A percentile compares a stretch with the other conserved stretches of the same genome.
These are phyloP conservation scores for Drosophila rellima DNA, from an alignment of 2,888 invertebrate species.

Conservation along the genomic window DNA sequence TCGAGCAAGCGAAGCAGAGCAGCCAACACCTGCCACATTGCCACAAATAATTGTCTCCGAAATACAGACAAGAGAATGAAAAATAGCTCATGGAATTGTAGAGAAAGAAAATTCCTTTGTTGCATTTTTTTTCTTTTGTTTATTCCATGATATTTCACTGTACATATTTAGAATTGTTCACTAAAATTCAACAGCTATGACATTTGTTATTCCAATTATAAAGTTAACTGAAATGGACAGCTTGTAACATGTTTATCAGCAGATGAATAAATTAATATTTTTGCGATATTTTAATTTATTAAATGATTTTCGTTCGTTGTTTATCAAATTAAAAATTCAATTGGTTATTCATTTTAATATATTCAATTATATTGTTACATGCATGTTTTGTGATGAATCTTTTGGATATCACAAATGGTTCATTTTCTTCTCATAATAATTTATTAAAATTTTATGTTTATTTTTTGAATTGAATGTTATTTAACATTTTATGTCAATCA, in stretches of 20 bases:
- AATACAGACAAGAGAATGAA: neutral
- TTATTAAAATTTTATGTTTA: neutral
- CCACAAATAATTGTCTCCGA: slow-evolving; percentile 43
- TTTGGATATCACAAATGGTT: neutral
- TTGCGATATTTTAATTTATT: neutral
- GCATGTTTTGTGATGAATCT: neutral
- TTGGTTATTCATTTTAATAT: neutral
- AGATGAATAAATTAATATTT: slow-evolving; percentile 10
- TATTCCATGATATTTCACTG: neutral
- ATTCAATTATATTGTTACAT: neutral
- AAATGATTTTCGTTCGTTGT: neutral
- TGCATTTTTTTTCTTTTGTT: slow-evolving; percentile 16
- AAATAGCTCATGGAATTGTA: slow-evolving; percentile 26
- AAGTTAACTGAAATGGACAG: slow-evolving; percentile 15
- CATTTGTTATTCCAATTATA: slow-evolving; percentile 15
- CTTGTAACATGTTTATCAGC: slow-evolving; percentile 2
- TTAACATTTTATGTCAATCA: neutral
- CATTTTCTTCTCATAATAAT: neutral
- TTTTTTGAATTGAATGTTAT: neutral
- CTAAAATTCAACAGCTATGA: neutral
- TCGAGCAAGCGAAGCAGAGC: slow-evolving; percentile 23
- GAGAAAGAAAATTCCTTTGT: slow-evolving; percentile 16
- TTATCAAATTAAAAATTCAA: slow-evolving; percentile 5
- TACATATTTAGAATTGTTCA: slow-evolving; percentile 4
- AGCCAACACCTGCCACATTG: slow-evolving; percentile 50